Evolutionary conservation across 2,113 vertebrate genomes (phyloP).

Genomic region (Tachycineta bicolor): DNA sequence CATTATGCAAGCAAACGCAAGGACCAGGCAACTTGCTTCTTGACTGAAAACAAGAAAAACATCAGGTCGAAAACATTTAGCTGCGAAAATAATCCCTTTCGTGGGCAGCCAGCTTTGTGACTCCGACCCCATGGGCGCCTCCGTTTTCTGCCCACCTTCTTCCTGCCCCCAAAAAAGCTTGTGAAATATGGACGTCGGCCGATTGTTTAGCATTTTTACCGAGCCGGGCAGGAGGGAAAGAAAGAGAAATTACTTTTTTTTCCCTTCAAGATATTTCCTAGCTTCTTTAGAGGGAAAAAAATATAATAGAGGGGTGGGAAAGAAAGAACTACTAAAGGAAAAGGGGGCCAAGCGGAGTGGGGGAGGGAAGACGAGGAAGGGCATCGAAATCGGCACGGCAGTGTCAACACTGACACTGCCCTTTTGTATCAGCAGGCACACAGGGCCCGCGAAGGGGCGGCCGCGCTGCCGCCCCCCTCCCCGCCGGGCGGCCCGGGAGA

Average conservation of each 20-base stretch:
- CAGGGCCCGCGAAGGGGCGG: not conserved
- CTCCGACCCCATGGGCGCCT: not conserved
- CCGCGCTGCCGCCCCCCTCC: not conserved
- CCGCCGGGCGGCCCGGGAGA: not conserved
- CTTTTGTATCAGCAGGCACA: constrained; percentile 52
- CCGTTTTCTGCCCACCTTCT: constrained; percentile 8
- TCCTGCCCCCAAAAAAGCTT: not conserved
- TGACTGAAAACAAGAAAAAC: constrained; percentile 33
- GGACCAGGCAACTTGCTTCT: constrained; percentile 37
- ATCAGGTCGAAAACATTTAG: not conserved
- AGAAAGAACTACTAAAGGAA: not conserved
- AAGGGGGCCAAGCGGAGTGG: not conserved
- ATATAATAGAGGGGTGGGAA: not conserved
- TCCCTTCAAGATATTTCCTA: not conserved
- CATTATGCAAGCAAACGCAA: constrained; percentile 66
- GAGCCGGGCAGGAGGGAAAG: not conserved
- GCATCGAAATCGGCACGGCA: not conserved
- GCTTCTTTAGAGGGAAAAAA: not conserved
- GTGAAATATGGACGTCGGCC: constrained; percentile 63
- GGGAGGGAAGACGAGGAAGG: not conserved
- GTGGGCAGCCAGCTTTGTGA: not conserved
- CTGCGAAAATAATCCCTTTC: not conserved
- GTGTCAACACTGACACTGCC: constrained; percentile 63
- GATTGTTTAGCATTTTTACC: constrained; percentile 61
- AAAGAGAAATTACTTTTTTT: not conserved